Evolutionary conservation across 2,797 vertebrate species (phyloP), one percentile per base, ranked within the genome.

Genomic region (Sandelia bainsii): DNA sequence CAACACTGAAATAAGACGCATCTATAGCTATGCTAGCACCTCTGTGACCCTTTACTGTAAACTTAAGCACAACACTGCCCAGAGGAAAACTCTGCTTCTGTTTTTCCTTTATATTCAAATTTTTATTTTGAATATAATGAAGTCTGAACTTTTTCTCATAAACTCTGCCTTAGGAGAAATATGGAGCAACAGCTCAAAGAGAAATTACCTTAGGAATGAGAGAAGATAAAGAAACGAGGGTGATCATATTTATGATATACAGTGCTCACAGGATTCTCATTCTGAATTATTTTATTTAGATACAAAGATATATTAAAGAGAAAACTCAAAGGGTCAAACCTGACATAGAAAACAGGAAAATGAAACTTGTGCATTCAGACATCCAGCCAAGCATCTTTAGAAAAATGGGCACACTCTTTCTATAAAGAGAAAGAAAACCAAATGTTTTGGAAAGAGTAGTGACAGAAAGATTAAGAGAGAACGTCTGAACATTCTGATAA

Each of bases 401-500:
- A 25, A 53, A 58, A 39, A 69, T 1, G 25, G 11, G 19, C 45
- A 46, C 19, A 44, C 17, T 0, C 4, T 19, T 7, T 19, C 5
- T 48, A 27, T 8, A 10, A 25, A 34, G 19, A 22, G 6, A 50
- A 42, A 40, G n/a, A 32, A 62, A 81, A 48, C 14, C 0, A 27
- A 5, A 54, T 19, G 46, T 44, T 32, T 29, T 53, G 66, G 9
- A 54, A 5, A 57, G 8, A 57, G 3, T 27, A 45, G 25, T 49
- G 1, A 70, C 27, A 67, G 40, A 59, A 17, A 46, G n/a, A 67
- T 56, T 20, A 39, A 53, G n/a, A 11, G 48, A 60, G 40, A 65
- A 57, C 40, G 19, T 72, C 56, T 25, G 29, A 49, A 75, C 25
- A 10, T 64, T 57, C 10, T 27, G 20, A 54, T 53, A 10, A 71